These are phyloP conservation scores for Uria lomvia DNA, from an alignment of 2,113 vertebrate species.

Conservation along the genomic window DNA sequence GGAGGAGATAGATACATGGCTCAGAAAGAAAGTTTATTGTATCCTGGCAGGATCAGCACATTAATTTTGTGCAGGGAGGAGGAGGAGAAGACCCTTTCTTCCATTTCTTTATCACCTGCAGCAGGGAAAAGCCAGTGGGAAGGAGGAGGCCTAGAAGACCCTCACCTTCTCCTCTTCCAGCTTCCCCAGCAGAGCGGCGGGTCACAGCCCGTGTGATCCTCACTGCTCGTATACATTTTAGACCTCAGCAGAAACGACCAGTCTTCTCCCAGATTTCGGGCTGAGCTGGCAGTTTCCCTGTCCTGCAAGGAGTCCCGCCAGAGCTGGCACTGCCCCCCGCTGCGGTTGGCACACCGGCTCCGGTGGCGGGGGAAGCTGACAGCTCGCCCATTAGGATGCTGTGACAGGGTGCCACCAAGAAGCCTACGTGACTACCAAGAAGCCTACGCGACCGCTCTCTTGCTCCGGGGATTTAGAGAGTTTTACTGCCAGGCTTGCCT, in stretches of 20 bases:
- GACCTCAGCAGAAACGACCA: neutral
- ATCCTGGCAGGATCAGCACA: neutral
- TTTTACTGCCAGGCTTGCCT: neutral
- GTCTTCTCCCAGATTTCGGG: neutral
- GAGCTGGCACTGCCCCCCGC: neutral
- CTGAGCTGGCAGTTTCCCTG: neutral
- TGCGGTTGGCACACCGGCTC: neutral
- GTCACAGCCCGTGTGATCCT: neutral
- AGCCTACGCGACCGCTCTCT: neutral
- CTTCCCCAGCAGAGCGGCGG: neutral
- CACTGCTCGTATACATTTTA: neutral
- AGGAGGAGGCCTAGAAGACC: neutral
- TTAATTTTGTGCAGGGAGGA: neutral
- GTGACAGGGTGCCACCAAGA: neutral
- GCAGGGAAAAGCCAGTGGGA: neutral
- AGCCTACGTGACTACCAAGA: neutral
- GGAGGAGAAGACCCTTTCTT: neutral
- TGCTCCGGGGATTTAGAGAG: neutral
- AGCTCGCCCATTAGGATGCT: neutral
- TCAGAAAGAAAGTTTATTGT: neutral
- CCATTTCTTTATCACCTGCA: neutral
- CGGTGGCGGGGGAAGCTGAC: accelerated
- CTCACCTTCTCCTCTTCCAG: neutral
- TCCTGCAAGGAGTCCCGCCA: accelerated
- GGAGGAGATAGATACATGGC: neutral